Evolutionary conservation across 2,113 vertebrate species (phyloP).

Genomic region (Lethenteron reissneri): DNA sequence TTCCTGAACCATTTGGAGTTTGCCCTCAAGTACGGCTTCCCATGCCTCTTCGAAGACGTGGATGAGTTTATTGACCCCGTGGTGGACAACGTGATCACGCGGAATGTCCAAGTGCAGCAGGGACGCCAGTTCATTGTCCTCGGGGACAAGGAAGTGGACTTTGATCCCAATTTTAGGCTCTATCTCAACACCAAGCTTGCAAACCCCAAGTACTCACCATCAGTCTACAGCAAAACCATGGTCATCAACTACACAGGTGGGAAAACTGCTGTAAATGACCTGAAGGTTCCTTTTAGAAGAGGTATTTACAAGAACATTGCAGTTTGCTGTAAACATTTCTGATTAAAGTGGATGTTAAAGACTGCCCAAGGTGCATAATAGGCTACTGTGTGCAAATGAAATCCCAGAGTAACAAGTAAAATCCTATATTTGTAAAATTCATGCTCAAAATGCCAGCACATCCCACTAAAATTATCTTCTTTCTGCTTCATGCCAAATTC

Average conservation of each 20-base stretch:
- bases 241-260: constrained; percentile 92
- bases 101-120: constrained; percentile 43
- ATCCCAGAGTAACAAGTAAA: too few species aligned
- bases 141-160: constrained; percentile 88
- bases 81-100: constrained; percentile 76
- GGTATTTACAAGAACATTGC: too few species aligned
- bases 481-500: too few species aligned
- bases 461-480: too few species aligned
- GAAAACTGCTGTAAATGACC: constrained; percentile 8
- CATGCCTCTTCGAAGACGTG: constrained; percentile 72
- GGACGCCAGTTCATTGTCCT: constrained; percentile 48
- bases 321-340: too few species aligned
- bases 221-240: constrained; percentile 81
- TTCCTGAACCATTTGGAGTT: constrained; percentile 76
- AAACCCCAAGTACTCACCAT: constrained; percentile 65
- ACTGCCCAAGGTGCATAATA: neutral
- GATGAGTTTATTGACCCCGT: constrained; percentile 89
- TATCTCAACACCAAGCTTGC: constrained; percentile 77
- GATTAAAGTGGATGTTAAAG: neutral
- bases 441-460: too few species aligned
- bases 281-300: too few species aligned
- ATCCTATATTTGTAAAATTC: too few species aligned
- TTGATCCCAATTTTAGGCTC: constrained; percentile 62
- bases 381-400: too few species aligned
- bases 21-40: constrained; percentile 72